Conservation (phyloP, 2,797 vertebrate genomes). For the Thaleichthys pacificus region DNA sequence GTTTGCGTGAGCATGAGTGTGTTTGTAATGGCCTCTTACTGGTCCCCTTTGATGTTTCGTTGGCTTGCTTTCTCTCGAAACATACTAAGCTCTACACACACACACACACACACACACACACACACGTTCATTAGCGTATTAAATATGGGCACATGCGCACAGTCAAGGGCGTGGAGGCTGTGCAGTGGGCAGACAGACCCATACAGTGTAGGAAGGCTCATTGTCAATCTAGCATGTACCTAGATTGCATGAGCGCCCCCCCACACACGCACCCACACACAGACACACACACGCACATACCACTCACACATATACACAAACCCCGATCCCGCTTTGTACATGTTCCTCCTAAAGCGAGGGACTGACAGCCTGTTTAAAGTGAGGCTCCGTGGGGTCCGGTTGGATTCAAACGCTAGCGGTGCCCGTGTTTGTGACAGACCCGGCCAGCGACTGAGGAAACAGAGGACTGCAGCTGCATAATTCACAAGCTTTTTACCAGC, state of each 20-base stretch:
- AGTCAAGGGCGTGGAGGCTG: not conserved
- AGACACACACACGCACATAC: not conserved
- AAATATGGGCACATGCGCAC: constrained; percentile 16
- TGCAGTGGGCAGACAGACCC: not conserved
- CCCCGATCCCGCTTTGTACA: too few relatives aligned
- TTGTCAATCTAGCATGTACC: not conserved
- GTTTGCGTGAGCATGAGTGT: constrained; percentile 8
- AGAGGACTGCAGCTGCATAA: constrained; percentile 33
- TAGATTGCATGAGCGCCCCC: too few relatives aligned
- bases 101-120: constrained; percentile 7
- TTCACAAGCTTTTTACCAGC: constrained; percentile 36
- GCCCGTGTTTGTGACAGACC: too few relatives aligned
- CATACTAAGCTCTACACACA: constrained; percentile 27
- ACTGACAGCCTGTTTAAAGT: too few relatives aligned
- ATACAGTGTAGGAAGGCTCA: not conserved
- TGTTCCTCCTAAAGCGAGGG: too few relatives aligned
- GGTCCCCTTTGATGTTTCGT: constrained; percentile 51
- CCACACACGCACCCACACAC: too few relatives aligned
- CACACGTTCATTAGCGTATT: constrained; percentile 36
- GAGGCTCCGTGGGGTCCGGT: too few relatives aligned
- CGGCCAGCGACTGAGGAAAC: not conserved
- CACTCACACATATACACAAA: not conserved
- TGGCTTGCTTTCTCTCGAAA: constrained; percentile 49
- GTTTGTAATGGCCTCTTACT: constrained; percentile 47
- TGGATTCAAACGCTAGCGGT: too few relatives aligned